Conservation (phyloP, 1,140 invertebrate genomes). For the Aphis craccivora region DNA sequence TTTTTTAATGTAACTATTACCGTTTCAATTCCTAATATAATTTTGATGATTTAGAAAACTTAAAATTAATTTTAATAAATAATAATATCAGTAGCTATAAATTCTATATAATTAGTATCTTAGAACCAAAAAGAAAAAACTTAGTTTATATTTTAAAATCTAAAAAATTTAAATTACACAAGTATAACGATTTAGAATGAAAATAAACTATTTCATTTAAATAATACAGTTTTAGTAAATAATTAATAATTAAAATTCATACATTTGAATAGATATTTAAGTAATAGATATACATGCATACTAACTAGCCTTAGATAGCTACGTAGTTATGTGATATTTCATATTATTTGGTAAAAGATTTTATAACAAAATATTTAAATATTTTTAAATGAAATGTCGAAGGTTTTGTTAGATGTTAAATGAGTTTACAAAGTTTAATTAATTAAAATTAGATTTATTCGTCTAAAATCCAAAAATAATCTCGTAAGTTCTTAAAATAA, state of each 20-base stretch:
- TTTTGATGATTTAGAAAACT: background rate
- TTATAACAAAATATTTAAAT: background rate
- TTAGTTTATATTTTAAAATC: background rate
- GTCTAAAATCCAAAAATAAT: background rate
- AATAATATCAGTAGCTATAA: background rate
- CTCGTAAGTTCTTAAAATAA: constrained; percentile 13
- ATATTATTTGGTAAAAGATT: background rate
- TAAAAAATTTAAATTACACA: background rate
- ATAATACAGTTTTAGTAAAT: too few relatives aligned
- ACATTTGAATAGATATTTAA: background rate
- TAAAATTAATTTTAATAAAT: background rate
- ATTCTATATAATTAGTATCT: background rate
- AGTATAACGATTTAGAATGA: background rate
- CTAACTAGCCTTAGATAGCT: background rate
- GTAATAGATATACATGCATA: background rate
- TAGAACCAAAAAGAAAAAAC: background rate
- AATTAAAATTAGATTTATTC: background rate
- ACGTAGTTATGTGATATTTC: background rate
- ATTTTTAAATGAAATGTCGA: background rate
- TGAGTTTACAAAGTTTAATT: background rate
- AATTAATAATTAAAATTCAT: background rate
- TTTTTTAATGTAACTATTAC: background rate
- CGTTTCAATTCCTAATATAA: background rate
- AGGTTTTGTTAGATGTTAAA: background rate
- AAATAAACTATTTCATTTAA: background rate